Evolutionary conservation across 2,113 vertebrate genomes (phyloP).

Genomic region (Cephalopterus ornatus): DNA sequence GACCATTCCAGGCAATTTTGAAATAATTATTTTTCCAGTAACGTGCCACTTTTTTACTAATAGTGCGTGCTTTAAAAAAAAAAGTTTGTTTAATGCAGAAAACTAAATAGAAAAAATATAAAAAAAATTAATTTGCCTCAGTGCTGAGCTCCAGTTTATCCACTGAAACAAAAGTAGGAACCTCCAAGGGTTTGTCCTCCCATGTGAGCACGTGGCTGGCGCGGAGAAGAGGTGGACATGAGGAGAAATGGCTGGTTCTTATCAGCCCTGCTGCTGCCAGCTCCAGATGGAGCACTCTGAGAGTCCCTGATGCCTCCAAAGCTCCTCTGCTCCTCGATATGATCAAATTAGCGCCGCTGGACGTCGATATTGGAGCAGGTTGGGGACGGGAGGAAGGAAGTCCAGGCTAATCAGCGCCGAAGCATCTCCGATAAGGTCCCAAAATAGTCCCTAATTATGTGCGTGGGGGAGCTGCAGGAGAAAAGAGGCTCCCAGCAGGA

Average conservation of each 20-base stretch:
- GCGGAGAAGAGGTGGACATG: background rate
- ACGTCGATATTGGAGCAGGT: background rate
- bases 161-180: background rate
- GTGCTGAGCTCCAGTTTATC: background rate
- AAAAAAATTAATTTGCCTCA: background rate
- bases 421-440: background rate
- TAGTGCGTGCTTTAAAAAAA: background rate
- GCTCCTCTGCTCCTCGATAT: background rate
- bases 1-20: background rate
- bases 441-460: background rate
- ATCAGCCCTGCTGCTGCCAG: background rate
- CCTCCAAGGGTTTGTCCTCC: background rate
- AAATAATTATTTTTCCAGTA: background rate
- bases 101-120: background rate
- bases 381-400: conserved; percentile 43
- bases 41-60: background rate
- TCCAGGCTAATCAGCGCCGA: conserved; percentile 1
- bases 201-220: background rate
- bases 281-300: background rate
- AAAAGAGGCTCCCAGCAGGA: background rate
- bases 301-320: background rate
- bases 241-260: background rate
- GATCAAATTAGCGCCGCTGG: background rate
- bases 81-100: background rate
- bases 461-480: background rate